A percentile compares a stretch with the other conserved stretches of the same genome.
These are phyloP conservation scores for Lamellibrachia columna DNA, from an alignment of 2,888 invertebrate species.

Conservation along the genomic window DNA sequence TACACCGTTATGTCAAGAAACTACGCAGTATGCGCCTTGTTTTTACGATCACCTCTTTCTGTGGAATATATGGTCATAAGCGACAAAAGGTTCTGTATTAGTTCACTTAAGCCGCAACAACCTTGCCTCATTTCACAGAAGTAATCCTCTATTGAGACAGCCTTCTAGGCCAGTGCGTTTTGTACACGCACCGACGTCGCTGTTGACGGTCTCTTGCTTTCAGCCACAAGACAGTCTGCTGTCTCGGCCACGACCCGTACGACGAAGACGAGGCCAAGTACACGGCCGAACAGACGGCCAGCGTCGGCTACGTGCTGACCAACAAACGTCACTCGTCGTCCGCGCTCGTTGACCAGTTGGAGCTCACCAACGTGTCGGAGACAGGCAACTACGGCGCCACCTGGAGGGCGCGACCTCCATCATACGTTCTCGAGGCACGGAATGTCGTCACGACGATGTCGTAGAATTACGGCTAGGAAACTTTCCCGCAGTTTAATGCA, in stretches of 20 bases:
- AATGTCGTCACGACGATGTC: background rate
- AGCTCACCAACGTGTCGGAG: constrained; percentile 3
- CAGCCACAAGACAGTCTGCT: background rate
- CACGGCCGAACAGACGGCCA: background rate
- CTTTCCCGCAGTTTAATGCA: too few relatives aligned
- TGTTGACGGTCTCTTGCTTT: background rate
- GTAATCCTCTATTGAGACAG: too few relatives aligned
- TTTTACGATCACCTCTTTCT: too few relatives aligned
- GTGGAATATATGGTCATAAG: too few relatives aligned
- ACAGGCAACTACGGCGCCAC: background rate
- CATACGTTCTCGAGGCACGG: background rate
- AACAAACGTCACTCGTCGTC: background rate
- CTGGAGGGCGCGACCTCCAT: background rate
- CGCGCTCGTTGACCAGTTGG: background rate
- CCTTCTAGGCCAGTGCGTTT: background rate
- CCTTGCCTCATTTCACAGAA: too few relatives aligned
- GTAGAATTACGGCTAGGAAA: background rate
- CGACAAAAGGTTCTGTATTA: too few relatives aligned
- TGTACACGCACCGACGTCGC: background rate
- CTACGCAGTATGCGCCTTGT: too few relatives aligned
- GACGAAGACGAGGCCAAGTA: background rate
- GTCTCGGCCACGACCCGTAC: background rate
- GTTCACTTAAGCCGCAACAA: too few relatives aligned
- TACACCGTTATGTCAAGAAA: too few relatives aligned
- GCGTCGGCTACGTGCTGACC: background rate